Evolutionary conservation across 2,797 vertebrate genomes (phyloP).

Genomic region (Falco concolor): DNA sequence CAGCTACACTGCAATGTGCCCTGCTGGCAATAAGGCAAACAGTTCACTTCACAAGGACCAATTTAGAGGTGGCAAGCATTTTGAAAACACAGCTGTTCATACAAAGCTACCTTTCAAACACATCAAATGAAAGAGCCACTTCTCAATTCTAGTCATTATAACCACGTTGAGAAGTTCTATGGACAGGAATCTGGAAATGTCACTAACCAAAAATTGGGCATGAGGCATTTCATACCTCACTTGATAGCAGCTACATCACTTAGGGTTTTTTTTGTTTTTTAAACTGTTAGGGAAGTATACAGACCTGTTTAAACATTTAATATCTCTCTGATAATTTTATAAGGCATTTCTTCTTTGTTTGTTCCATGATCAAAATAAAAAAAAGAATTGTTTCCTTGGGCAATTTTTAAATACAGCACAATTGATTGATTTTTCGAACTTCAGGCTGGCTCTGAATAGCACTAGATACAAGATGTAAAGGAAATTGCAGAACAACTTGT

Average conservation of each 20-base stretch:
- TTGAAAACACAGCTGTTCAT: conserved; percentile 66
- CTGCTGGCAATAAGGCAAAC: conserved; percentile 64
- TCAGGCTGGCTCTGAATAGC: not conserved
- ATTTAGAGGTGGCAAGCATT: conserved; percentile 68
- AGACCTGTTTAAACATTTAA: not conserved
- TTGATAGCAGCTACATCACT: not conserved
- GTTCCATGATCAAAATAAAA: not conserved
- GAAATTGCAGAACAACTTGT: not conserved
- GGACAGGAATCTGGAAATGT: conserved; percentile 4
- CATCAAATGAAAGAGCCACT: conserved; percentile 11
- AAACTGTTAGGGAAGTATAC: not conserved
- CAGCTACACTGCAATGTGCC: conserved; percentile 33
- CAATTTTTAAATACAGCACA: not conserved
- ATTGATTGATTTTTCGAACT: not conserved
- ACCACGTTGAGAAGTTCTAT: not conserved
- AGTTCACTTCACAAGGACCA: conserved; percentile 55
- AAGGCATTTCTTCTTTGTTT: not conserved
- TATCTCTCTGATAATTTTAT: not conserved
- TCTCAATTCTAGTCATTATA: conserved; percentile 42
- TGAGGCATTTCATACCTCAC: not conserved
- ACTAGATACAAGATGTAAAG: not conserved
- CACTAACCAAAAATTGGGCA: not conserved
- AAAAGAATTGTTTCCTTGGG: not conserved
- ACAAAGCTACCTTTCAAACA: conserved; percentile 74
- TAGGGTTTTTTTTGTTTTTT: not conserved